Evolutionary conservation across 2,888 invertebrate genomes (phyloP).

Genomic region (Parascotia fuliginaria): DNA sequence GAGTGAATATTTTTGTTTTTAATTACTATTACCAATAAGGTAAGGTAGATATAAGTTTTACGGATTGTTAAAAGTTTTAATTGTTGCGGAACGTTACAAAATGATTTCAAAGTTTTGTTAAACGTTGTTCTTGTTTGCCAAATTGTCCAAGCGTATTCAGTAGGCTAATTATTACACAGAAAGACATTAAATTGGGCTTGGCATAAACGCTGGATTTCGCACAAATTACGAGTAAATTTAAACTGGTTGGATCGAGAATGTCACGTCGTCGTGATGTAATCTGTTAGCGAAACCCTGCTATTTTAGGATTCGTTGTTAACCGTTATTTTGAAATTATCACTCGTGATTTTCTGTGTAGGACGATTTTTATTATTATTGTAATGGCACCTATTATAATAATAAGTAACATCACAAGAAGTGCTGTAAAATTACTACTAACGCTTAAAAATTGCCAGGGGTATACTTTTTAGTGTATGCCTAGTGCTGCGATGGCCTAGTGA

Average conservation of each 20-base stretch:
- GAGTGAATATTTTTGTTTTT: slow-evolving; percentile 36
- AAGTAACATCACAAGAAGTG: neutral
- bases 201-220: slow-evolving; percentile 66
- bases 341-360: slow-evolving; percentile 50
- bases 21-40: slow-evolving; percentile 17
- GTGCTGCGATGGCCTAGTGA: no score
- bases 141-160: slow-evolving; percentile 50
- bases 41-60: slow-evolving; percentile 33
- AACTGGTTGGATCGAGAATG: slow-evolving; percentile 65
- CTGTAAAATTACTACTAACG: no score
- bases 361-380: slow-evolving; percentile 45
- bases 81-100: slow-evolving; percentile 20
- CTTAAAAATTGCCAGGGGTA: no score
- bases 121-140: slow-evolving; percentile 47
- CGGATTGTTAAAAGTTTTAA: slow-evolving; percentile 1
- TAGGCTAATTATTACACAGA: slow-evolving; percentile 66
- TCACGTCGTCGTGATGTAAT: slow-evolving; percentile 73
- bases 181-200: slow-evolving; percentile 73
- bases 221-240: slow-evolving; percentile 68
- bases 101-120: slow-evolving; percentile 12
- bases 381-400: slow-evolving; percentile 1
- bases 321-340: slow-evolving; percentile 62
- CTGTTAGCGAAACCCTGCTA: slow-evolving; percentile 67
- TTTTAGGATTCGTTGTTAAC: slow-evolving; percentile 66
- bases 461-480: no score